Evolutionary conservation across 2,113 vertebrate genomes (phyloP).

Genomic region (Phyllostomus hastatus): DNA sequence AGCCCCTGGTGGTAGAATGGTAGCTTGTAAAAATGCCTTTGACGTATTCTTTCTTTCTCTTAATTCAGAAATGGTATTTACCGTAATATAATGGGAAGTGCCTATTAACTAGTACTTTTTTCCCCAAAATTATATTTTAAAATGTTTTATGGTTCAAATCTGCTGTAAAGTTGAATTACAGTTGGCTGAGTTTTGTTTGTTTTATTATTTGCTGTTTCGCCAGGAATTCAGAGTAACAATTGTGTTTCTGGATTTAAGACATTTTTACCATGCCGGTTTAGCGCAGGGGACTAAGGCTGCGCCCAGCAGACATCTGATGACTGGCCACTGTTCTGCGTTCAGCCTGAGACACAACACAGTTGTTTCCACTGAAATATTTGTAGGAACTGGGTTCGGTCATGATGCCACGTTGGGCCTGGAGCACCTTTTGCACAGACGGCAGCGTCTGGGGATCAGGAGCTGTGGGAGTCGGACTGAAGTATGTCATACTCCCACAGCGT

Average conservation of each 20-base stretch:
- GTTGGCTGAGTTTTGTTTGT: background rate
- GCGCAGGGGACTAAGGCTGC: background rate
- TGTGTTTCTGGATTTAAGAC: conserved; percentile 9
- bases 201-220: conserved; percentile 4
- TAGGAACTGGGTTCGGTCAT: background rate
- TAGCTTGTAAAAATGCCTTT: background rate
- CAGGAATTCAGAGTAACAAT: background rate
- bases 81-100: background rate
- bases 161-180: background rate
- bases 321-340: background rate
- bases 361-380: background rate
- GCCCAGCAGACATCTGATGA: background rate
- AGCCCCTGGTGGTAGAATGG: background rate
- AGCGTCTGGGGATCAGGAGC: background rate
- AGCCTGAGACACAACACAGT: background rate
- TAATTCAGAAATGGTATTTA: conserved; percentile 10
- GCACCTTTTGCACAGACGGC: background rate
- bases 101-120: background rate
- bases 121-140: background rate
- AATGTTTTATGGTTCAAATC: background rate
- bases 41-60: background rate
- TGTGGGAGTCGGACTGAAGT: fast-evolving
- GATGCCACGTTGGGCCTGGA: background rate
- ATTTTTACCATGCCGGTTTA: background rate
- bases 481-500: fast-evolving